Conservation (phyloP, 1,140 invertebrate species). For the Dolichoris vasculosae region DNA sequence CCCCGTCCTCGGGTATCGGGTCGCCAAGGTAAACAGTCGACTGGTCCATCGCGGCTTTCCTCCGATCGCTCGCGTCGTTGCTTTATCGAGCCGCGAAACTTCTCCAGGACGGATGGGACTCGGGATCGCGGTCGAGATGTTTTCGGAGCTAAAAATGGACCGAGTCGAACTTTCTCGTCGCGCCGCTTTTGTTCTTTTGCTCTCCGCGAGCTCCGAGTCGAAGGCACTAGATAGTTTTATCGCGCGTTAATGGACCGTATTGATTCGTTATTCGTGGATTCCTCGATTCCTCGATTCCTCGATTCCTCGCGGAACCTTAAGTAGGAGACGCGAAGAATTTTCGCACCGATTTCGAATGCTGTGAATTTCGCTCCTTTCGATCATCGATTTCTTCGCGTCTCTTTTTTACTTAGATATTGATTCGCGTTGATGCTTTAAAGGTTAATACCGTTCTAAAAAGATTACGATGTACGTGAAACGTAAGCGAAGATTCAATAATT, state of each 20-base stretch:
- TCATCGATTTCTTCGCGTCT: neutral
- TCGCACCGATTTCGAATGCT: too few relatives aligned
- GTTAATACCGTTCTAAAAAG: too few relatives aligned
- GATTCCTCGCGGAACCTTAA: neutral
- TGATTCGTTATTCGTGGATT: neutral
- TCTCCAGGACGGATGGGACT: neutral
- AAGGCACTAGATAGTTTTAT: neutral
- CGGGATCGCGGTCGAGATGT: neutral
- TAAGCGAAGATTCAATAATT: too few relatives aligned
- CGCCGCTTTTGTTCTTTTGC: neutral
- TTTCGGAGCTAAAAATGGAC: slow-evolving; percentile 6
- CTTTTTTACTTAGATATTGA: neutral
- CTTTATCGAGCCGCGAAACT: slow-evolving; percentile 7
- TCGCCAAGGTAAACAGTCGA: slow-evolving; percentile 63
- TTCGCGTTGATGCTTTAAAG: neutral
- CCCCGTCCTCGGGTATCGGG: slow-evolving; percentile 61
- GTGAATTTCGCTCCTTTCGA: too few relatives aligned
- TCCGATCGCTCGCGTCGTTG: neutral
- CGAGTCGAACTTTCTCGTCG: neutral
- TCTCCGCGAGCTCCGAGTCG: neutral
- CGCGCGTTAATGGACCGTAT: neutral
- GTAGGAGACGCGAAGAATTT: too few relatives aligned
- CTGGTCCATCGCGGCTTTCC: slow-evolving; percentile 62
- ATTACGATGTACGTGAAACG: too few relatives aligned
- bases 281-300: neutral